Evolutionary conservation across 2,797 vertebrate genomes (phyloP).

Genomic region (Epinephelus coioides): DNA sequence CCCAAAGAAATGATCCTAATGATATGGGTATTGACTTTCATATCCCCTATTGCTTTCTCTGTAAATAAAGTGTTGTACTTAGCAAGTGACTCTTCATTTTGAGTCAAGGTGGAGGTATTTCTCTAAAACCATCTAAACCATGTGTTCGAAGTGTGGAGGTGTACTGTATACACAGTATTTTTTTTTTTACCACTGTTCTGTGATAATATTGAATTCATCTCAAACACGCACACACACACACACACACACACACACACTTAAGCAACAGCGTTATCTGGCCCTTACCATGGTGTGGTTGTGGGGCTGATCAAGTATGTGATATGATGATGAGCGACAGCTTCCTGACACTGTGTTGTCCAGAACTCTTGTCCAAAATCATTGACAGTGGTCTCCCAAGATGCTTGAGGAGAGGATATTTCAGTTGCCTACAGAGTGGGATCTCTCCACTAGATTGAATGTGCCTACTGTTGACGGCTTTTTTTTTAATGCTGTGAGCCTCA

Average conservation of each 20-base stretch:
- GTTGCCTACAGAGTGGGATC: too few relatives aligned
- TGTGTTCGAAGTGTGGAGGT: neutral
- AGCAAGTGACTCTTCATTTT: neutral
- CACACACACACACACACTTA: neutral
- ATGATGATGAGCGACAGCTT: conserved; percentile 60
- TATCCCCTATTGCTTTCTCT: neutral
- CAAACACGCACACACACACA: too few relatives aligned
- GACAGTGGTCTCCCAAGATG: conserved; percentile 37
- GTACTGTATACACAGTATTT: neutral
- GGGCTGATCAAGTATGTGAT: conserved; percentile 54
- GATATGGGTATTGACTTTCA: too few relatives aligned
- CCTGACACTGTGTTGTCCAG: conserved; percentile 66
- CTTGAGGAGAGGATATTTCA: conserved; percentile 10
- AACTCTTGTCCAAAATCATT: conserved; percentile 69
- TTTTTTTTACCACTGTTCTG: neutral
- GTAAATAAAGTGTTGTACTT: neutral
- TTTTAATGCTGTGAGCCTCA: neutral
- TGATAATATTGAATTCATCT: neutral
- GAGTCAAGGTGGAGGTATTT: neutral
- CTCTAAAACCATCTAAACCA: too few relatives aligned
- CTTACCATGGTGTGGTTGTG: conserved; percentile 15
- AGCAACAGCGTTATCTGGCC: conserved; percentile 7
- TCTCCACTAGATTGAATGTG: too few relatives aligned
- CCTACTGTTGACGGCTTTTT: too few relatives aligned
- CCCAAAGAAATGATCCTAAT: too few relatives aligned